phyloP scores from a whole-genome alignment of 1,140 invertebrate species.

The Andricus grossulariae region DNA sequence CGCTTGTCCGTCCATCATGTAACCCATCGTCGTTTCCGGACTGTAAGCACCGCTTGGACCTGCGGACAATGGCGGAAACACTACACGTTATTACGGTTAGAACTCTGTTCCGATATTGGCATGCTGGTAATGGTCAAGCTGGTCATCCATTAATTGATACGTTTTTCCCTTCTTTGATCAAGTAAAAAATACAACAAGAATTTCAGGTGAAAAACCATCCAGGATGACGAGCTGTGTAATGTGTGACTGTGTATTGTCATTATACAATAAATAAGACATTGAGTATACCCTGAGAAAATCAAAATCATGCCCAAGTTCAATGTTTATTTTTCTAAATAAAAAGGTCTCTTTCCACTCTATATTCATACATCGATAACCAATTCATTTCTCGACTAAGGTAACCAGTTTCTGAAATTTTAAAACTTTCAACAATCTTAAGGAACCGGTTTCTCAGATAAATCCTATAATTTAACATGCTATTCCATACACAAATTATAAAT shows the following conservation, averaged over 20 bases:
- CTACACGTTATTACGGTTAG: conserved; percentile 81
- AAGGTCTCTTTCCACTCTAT: too few species aligned
- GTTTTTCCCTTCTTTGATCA: conserved; percentile 31
- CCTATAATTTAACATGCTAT: too few species aligned
- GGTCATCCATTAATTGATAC: conserved; percentile 47
- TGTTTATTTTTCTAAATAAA: too few species aligned
- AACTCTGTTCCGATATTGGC: conserved; percentile 71
- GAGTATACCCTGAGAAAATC: too few species aligned
- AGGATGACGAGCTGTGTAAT: conserved; percentile 54
- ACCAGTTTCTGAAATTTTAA: too few species aligned
- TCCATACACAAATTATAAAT: not conserved
- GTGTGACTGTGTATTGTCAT: conserved; percentile 34
- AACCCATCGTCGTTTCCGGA: conserved; percentile 95
- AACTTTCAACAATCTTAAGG: too few species aligned
- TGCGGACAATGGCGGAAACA: conserved; percentile 90
- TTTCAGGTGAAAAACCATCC: not conserved
- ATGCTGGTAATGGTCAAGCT: conserved; percentile 67
- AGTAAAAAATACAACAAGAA: not conserved
- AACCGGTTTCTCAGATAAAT: too few species aligned
- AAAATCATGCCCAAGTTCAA: too few species aligned
- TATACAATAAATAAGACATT: not conserved
- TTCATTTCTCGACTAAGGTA: too few species aligned
- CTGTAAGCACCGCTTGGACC: conserved; percentile 95
- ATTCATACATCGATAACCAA: too few species aligned
- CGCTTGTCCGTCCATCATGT: conserved; percentile 97